Conservation (phyloP, 2,797 vertebrate species). For the Enoplosus armatus region DNA sequence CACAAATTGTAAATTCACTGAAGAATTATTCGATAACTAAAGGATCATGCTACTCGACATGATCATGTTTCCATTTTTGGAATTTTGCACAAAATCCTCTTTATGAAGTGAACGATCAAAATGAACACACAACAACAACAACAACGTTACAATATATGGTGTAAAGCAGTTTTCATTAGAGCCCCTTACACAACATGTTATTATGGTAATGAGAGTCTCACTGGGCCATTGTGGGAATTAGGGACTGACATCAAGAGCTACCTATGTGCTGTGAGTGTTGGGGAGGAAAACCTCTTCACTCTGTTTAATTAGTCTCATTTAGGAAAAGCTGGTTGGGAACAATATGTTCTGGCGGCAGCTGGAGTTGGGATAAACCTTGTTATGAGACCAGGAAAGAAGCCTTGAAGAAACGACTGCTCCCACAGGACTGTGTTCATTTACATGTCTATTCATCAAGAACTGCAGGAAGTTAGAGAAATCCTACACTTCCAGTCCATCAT, state of each 20-base stretch:
- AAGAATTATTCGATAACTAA: background rate
- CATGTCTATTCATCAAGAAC: constrained; percentile 32
- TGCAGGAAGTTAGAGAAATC: constrained; percentile 11
- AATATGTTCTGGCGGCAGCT: constrained; percentile 30
- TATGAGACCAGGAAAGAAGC: constrained; percentile 34
- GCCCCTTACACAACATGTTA: constrained; percentile 14
- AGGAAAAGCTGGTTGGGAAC: constrained; percentile 56
- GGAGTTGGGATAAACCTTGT: constrained; percentile 34
- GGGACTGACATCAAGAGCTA: constrained; percentile 58
- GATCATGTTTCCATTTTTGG: background rate
- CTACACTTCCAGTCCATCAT: background rate
- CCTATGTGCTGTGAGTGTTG: constrained; percentile 50
- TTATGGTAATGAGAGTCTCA: constrained; percentile 55
- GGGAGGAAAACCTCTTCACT: constrained; percentile 55
- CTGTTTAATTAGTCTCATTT: constrained; percentile 72
- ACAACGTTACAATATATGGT: background rate
- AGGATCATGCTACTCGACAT: background rate
- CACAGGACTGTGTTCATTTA: constrained; percentile 34
- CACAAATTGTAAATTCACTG: background rate
- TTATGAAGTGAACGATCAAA: constrained; percentile 11
- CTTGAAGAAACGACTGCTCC: constrained; percentile 31
- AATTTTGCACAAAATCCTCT: background rate
- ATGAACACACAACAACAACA: background rate
- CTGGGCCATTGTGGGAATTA: constrained; percentile 46
- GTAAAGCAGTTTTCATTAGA: constrained; percentile 49